These are phyloP conservation scores for Psammodynastes pulverulentus DNA, from an alignment of 2,113 vertebrate species.

Conservation along the genomic window DNA sequence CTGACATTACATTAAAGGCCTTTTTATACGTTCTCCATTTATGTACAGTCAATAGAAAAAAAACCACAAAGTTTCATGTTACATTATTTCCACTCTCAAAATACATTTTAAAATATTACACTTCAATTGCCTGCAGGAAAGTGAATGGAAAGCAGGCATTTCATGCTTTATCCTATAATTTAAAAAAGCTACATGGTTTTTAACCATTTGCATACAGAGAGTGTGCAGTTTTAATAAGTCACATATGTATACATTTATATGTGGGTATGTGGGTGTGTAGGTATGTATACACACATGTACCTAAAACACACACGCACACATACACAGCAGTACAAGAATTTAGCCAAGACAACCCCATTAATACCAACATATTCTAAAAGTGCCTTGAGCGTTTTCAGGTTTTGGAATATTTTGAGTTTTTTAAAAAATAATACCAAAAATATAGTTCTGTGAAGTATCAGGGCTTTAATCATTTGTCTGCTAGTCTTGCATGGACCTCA, in stretches of 20 bases:
- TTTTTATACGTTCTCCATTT: slow-evolving; percentile 27
- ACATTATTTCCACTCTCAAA: slow-evolving; percentile 44
- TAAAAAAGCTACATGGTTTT: not conserved
- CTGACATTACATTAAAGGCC: slow-evolving; percentile 64
- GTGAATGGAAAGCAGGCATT: slow-evolving; percentile 17
- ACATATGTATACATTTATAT: slow-evolving; percentile 10
- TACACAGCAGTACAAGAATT: slow-evolving; percentile 22
- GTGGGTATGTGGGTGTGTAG: not conserved
- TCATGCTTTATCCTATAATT: slow-evolving; percentile 39
- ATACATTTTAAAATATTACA: slow-evolving; percentile 44
- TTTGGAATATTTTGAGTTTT: slow-evolving; percentile 51
- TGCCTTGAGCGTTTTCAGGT: slow-evolving; percentile 22
- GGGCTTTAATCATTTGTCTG: slow-evolving; percentile 41
- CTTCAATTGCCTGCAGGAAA: slow-evolving; percentile 41
- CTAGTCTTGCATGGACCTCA: not conserved
- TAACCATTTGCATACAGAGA: slow-evolving; percentile 28
- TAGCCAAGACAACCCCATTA: slow-evolving; percentile 24
- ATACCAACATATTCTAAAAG: not conserved
- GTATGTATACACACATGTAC: slow-evolving; percentile 16
- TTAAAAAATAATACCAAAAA: slow-evolving; percentile 25
- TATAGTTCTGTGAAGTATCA: slow-evolving; percentile 49
- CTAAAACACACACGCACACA: not conserved
- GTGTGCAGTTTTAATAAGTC: slow-evolving; percentile 32
- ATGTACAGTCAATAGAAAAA: slow-evolving; percentile 49
- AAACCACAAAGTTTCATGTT: slow-evolving; percentile 57